These are phyloP conservation scores for Drosophila nikananu DNA, from an alignment of 1,140 invertebrate species.

Conservation along the genomic window DNA sequence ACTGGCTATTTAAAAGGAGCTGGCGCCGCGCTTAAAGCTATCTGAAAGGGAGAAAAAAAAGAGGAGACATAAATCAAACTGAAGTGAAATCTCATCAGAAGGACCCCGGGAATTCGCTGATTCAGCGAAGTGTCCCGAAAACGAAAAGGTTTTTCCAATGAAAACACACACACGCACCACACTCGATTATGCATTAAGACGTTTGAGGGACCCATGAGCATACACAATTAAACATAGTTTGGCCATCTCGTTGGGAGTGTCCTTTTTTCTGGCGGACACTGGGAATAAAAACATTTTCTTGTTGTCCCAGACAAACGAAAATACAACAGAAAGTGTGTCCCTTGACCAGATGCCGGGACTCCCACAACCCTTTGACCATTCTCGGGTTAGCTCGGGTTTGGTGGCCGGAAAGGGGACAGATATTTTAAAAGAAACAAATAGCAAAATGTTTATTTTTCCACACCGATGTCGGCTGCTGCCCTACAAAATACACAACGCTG, in stretches of 20 bases:
- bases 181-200: conserved; percentile 39
- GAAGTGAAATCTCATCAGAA: conserved; percentile 36
- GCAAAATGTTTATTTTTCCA: conserved; percentile 22
- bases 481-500: conserved; percentile 2
- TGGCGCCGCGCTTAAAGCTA: conserved; percentile 26
- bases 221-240: conserved; percentile 46
- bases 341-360: conserved; percentile 21
- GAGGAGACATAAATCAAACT: conserved; percentile 44
- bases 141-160: conserved; percentile 12
- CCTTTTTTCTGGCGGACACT: conserved; percentile 11
- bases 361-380: conserved; percentile 33
- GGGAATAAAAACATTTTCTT: conserved; percentile 36
- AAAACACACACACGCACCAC: conserved; percentile 35
- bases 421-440: background rate
- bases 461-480: background rate
- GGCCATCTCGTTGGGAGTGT: background rate
- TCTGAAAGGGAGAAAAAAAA: conserved; percentile 29
- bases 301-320: conserved; percentile 17
- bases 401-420: background rate
- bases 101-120: conserved; percentile 21
- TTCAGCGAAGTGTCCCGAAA: conserved; percentile 24
- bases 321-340: conserved; percentile 6
- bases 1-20: conserved; percentile 28
- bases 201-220: conserved; percentile 17
- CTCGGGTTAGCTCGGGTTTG: background rate